These are phyloP conservation scores for Trachymyrmex cornetzi DNA, from an alignment of 1,140 invertebrate species.

Conservation along the genomic window DNA sequence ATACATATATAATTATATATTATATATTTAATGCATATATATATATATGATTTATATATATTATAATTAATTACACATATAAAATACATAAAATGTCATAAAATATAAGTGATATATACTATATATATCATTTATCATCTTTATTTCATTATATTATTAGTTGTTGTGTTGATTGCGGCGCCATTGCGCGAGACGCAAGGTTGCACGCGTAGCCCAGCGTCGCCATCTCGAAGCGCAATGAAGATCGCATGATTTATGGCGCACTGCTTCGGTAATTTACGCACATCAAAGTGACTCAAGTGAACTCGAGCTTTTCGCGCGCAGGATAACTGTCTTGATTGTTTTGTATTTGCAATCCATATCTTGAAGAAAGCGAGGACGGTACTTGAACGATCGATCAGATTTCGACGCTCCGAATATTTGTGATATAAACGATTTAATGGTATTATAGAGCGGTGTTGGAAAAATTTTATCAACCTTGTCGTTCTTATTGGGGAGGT, in stretches of 20 bases:
- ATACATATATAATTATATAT: too few species aligned
- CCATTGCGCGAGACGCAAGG: constrained; percentile 22
- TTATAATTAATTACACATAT: too few species aligned
- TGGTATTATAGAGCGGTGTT: not conserved
- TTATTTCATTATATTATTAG: too few species aligned
- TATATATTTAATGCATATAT: too few species aligned
- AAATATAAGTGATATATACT: too few species aligned
- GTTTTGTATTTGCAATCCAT: not conserved
- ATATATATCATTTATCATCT: too few species aligned
- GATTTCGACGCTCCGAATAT: not conserved
- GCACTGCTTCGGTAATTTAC: constrained; percentile 53
- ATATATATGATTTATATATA: too few species aligned
- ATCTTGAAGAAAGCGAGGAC: too few species aligned
- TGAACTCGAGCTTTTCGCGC: not conserved
- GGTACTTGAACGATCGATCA: not conserved
- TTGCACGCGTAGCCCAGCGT: constrained; percentile 37
- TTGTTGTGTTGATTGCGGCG: not conserved
- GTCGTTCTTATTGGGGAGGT: not conserved
- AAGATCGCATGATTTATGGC: constrained; percentile 61
- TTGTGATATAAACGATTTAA: not conserved
- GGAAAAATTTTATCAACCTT: not conserved
- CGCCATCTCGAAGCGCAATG: constrained; percentile 46
- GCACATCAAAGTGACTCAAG: constrained; percentile 47
- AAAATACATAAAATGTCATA: too few species aligned
- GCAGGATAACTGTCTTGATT: not conserved